Evolutionary conservation across 2,797 vertebrate species (phyloP).

Genomic region (Hephaestus fuliginosus): DNA sequence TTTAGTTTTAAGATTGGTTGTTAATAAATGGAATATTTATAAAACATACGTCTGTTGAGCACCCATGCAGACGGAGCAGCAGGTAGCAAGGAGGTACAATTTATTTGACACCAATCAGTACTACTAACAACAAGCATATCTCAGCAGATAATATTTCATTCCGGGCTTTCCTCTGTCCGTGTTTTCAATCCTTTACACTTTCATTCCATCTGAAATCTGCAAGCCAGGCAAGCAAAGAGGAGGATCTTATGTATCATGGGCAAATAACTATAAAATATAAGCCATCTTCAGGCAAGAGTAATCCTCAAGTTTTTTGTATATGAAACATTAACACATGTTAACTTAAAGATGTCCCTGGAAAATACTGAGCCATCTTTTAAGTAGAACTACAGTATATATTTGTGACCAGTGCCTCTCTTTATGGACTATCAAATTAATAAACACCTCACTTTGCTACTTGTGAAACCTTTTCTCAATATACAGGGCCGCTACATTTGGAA

Average conservation of each 20-base stretch:
- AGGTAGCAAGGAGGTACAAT: neutral
- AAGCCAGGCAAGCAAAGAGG: slow-evolving; percentile 41
- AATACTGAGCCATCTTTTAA: neutral
- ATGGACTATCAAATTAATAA: neutral
- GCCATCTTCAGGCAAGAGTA: slow-evolving; percentile 11
- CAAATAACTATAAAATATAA: slow-evolving; percentile 15
- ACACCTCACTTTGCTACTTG: neutral
- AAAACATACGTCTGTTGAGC: slow-evolving; percentile 19
- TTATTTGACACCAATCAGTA: slow-evolving; percentile 27
- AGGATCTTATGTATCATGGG: slow-evolving; percentile 15
- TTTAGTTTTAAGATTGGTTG: neutral
- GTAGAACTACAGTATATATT: neutral
- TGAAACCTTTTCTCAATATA: neutral
- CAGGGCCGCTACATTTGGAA: neutral
- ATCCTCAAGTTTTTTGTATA: neutral
- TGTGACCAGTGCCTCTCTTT: neutral
- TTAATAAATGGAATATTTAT: slow-evolving; percentile 5
- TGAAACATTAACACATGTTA: slow-evolving; percentile 16
- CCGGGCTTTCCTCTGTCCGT: neutral
- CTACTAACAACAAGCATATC: slow-evolving; percentile 13
- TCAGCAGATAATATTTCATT: slow-evolving; percentile 34
- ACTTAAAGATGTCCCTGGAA: slow-evolving; percentile 7
- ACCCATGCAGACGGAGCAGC: slow-evolving; percentile 63
- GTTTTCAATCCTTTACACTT: slow-evolving; percentile 8
- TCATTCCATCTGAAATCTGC: slow-evolving; percentile 36